Base-by-base conservation (phyloP, 2,797 vertebrate genomes). In the Sus cebifrons region DNA sequence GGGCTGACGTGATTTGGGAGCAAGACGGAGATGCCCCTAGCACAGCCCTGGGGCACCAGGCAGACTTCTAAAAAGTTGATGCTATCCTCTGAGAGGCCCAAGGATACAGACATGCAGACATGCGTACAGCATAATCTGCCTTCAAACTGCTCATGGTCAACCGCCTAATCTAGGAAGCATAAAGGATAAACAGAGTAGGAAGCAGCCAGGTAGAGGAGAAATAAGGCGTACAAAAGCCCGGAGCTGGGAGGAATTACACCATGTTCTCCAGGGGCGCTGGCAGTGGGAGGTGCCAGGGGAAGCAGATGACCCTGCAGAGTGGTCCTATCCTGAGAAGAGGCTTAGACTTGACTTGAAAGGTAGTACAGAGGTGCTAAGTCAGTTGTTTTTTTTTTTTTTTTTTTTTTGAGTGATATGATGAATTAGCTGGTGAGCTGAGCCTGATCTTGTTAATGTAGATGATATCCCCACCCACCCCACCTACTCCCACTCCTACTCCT, bases 381-480 rank as follows among this genome's bases (percentile, higher is more conserved):
- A 36, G 8, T 87, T 75, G 78, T 49, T 6, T 49, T 49, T 49
- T 75, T 83, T 49, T 6, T 49, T 49, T 49, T 49, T 6, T 49
- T 49, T 49, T 6, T 70, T 13, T 40, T 29, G n/a, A 65, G 21
- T 7, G 44, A 36, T 15, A 49, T 5, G 36, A 73, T 78, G 77
- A 25, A 25, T 54, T 44, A 88, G 20, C 49, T 78, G 17, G 36
- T n/a, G 36, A 92, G 29, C 40, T 86, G 70, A 94, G 44, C 21
- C 49, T 49, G 25, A 62, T 54, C 32, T 27, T 64, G n/a, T n/a
- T 89, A 49, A 21, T 44, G 40, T 7, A 73, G 56, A 60, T 10
- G 36, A 32, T 4, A 58, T 1, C 14, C 6, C 62, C 68, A 32
- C 18, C 9, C 13, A 23, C 0, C 2, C 6, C 2, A 8, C 7